phyloP scores from a whole-genome alignment of 2,888 invertebrate genomes.

The Macrosiphum euphorbiae region DNA sequence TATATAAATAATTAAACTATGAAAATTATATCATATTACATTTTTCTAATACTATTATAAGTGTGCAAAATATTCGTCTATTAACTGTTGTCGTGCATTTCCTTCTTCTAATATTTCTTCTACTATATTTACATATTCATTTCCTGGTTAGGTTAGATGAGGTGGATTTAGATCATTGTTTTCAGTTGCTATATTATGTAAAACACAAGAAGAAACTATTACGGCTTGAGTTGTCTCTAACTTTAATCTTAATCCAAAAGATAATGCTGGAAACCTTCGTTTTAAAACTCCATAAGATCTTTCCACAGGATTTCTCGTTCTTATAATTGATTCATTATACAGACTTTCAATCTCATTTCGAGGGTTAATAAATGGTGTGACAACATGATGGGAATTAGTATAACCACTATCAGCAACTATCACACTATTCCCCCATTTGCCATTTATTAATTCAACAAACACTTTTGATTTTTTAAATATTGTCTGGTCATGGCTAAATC shows the following conservation, averaged over 20 bases:
- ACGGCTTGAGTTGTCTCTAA: too few species aligned
- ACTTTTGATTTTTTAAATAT: too few species aligned
- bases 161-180: not conserved
- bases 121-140: not conserved
- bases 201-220: too few species aligned
- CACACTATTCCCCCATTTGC: too few species aligned
- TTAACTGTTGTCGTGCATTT: not conserved
- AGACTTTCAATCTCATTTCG: not conserved
- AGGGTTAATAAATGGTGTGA: not conserved
- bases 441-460: too few species aligned
- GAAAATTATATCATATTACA: not conserved
- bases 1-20: too few species aligned
- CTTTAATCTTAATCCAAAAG: too few species aligned
- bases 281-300: not conserved
- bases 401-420: too few species aligned
- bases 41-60: not conserved
- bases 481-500: too few species aligned
- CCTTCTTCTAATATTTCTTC: not conserved
- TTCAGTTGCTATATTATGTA: slow-evolving; percentile 11
- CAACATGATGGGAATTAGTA: too few species aligned
- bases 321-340: slow-evolving; percentile 28
- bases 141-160: too few species aligned
- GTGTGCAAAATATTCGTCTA: not conserved
- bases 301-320: slow-evolving; percentile 34
- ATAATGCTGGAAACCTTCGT: too few species aligned